Conservation (phyloP, 2,888 invertebrate species). For the Unio delphinus region DNA sequence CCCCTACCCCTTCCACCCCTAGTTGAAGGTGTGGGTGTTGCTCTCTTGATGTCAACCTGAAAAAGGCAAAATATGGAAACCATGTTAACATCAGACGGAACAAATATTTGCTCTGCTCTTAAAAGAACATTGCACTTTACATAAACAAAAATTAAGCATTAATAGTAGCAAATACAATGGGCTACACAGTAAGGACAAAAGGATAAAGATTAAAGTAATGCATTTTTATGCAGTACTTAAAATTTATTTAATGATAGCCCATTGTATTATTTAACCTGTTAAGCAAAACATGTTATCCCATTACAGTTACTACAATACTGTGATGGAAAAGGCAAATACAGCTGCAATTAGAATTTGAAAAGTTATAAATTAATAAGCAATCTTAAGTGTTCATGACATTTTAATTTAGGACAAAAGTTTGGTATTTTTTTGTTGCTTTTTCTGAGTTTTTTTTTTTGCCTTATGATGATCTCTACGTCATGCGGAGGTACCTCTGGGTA, state of each 20-base stretch:
- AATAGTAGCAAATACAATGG: no score
- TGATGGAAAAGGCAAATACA: conserved; percentile 3
- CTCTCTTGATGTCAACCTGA: conserved; percentile 88
- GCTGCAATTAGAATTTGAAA: background rate
- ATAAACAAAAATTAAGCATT: no score
- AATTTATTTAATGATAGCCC: conserved; percentile 19
- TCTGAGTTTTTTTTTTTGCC: conserved; percentile 18
- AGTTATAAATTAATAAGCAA: conserved; percentile 1
- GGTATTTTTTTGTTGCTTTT: background rate
- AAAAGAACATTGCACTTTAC: no score
- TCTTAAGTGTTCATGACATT: conserved; percentile 2
- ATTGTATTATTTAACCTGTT: conserved; percentile 38
- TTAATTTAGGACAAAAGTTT: conserved; percentile 1
- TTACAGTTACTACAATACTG: background rate
- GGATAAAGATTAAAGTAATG: conserved; percentile 7
- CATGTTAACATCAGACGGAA: background rate
- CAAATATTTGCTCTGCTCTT: no score
- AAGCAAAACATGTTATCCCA: conserved; percentile 17
- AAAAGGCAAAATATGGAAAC: conserved; percentile 2
- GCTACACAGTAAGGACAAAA: conserved; percentile 5
- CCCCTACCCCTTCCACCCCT: conserved; percentile 60
- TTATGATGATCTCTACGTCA: conserved; percentile 92
- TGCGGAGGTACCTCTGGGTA: conserved; percentile 58
- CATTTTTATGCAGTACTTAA: conserved; percentile 4
- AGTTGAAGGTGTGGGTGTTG: conserved; percentile 82